Evolutionary conservation across 2,113 vertebrate species (phyloP), one percentile per base, ranked within the genome.

Genomic region (Gallinago undulata): DNA sequence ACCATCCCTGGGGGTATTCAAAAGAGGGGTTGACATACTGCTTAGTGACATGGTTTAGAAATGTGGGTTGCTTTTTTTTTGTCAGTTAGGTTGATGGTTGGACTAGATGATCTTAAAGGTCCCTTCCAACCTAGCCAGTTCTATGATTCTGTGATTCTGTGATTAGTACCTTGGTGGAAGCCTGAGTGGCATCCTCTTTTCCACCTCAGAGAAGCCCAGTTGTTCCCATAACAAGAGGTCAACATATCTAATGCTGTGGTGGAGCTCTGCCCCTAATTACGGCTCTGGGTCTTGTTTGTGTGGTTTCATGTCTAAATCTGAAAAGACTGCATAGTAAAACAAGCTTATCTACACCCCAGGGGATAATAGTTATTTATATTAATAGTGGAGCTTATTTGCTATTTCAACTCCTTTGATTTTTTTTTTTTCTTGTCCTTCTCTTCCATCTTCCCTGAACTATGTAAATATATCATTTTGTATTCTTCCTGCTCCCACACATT

Each of bases 331-430:
- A 72, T 92, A 89, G 60, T 80, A 86, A 96, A 96, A 78, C 75
- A 94, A 92, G n/a, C 80, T 90, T 94, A 94, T 94, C 76, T 94
- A n/a, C 73, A 81, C 94, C 66, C 60, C 43, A 87, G 83, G 83
- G 76, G 28, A 94, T 78, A 84, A 78, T n/a, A 56, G 51, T 84
- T 94, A 84, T 89, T 96, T 92, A 68, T 93, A 84, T 92, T 93
- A 90, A 87, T 93, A 96, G 84, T 57, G 64, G 35, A 87, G 16
- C 13, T 62, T 89, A 89, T 92, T 93, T 93, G 60, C 59, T 93
- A 43, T 89, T 92, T 94, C 66, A 84, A 10, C 23, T 94, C 30
- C 53, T 94, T 90, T 80, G 70, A 72, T 82, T 70, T 39, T 67
- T 67, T 67, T 67, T 47, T 48, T 51, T 51, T 51, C 16, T 91